Base-by-base conservation (phyloP, 2,888 invertebrate genomes). In the Orgyia antiqua region DNA sequence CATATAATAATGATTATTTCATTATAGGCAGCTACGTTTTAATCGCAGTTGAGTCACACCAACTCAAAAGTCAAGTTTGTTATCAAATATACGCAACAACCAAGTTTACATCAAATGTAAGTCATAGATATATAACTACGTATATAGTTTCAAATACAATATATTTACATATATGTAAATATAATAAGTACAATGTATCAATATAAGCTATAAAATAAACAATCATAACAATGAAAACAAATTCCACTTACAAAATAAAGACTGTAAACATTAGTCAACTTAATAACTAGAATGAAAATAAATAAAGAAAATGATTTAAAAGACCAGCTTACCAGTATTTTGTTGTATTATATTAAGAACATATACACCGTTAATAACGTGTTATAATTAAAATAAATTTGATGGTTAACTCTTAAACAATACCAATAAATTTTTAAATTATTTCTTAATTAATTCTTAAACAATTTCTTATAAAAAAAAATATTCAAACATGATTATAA, bases 21-120 rank as follows among this genome's bases (percentile, higher is more conserved):
- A 23, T 9, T 23, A 46, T 45, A 42, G 42, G 53, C 60, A 60
- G 42, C 55, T 59, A 60, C 48, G 42, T 54, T 4, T 15, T 15
- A 51, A 49, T 51, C 39, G 33, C 62, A 65, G 60, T 62, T 63
- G 63, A 68, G 53, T 65, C 77, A 79, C 79, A 77, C 66, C 64
- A 74, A 66, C 66, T 63, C 53, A 53, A 31, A 54, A 68, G 69
- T 68, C 69, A 70, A 74, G 66, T 62, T 31, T 12, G 25, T 10
- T 20, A 36, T 30, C 20, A 25, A 35, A 36, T 15, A 4, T 15
- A 15, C 15, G 4, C 15, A 15, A 15, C 15, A 15, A 15, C 15
- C n/a, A 15, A 15, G 6, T 15, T 42, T 41, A 37, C 39, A 33
- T 33, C 21, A 32, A 27, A 40, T 29, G 23, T 27, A 34, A 13